phyloP scores from a whole-genome alignment of 92 coral and sea anemone genomes.

The Palythoa heliodiscus region DNA sequence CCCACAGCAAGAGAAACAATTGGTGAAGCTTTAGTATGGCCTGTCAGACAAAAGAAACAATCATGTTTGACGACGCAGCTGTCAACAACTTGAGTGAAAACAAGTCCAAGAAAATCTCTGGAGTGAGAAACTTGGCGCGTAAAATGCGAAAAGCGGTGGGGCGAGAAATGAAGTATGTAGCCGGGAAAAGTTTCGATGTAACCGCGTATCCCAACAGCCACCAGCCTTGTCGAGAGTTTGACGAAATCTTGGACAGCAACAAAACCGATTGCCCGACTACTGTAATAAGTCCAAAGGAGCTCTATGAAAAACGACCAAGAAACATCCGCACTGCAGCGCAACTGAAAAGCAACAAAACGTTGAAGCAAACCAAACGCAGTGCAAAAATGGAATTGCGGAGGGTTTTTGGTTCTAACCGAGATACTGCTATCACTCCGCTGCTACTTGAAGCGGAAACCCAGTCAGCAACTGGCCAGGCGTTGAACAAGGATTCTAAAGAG shows the following conservation, averaged over 20 bases:
- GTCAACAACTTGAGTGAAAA: not conserved
- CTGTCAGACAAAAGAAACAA: not conserved
- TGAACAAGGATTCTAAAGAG: not conserved
- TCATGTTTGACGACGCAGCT: not conserved
- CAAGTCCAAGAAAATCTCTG: not conserved
- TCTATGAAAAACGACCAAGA: slow-evolving; percentile 7
- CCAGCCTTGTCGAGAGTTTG: not conserved
- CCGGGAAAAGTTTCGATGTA: not conserved
- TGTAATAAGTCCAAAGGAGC: not conserved
- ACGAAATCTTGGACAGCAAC: not conserved
- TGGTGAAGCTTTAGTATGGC: not conserved
- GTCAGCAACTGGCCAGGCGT: not conserved
- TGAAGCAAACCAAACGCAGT: slow-evolving; percentile 15
- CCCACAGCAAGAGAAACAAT: not conserved
- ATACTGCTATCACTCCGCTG: slow-evolving; percentile 1
- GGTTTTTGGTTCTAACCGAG: slow-evolving; percentile 24
- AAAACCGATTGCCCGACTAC: not conserved
- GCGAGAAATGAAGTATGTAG: slow-evolving; percentile 20
- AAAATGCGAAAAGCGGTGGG: slow-evolving; percentile 12
- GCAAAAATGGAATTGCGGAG: slow-evolving; percentile 23
- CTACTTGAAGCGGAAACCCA: not conserved
- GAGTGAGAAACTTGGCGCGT: slow-evolving; percentile 2
- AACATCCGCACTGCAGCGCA: not conserved
- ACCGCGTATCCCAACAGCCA: not conserved
- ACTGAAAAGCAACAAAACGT: not conserved